phyloP scores from a whole-genome alignment of 2,113 vertebrate species.

The Ramphastos sulfuratus region DNA sequence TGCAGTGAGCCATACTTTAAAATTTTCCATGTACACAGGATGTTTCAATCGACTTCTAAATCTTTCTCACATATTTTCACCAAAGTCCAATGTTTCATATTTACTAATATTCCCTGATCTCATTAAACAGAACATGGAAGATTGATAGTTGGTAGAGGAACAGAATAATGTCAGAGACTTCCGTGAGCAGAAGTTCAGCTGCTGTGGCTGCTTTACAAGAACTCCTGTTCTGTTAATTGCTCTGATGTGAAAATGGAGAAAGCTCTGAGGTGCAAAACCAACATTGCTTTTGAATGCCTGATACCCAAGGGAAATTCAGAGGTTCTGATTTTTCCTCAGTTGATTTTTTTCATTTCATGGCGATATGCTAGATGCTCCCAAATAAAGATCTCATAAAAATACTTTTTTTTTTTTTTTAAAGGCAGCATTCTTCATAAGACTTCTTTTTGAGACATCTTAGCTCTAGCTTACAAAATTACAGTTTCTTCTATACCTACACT shows the following conservation, averaged over 20 bases:
- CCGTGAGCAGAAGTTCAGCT: background rate
- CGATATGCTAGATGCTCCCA: background rate
- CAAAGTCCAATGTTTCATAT: conserved; percentile 39
- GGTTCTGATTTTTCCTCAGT: background rate
- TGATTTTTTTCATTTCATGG: conserved; percentile 43
- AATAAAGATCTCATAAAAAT: conserved; percentile 1
- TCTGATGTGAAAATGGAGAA: conserved; percentile 38
- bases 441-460: background rate
- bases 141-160: background rate
- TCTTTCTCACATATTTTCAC: conserved; percentile 41
- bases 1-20: conserved; percentile 67
- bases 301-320: conserved; percentile 30
- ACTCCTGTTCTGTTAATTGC: background rate
- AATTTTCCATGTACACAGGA: conserved; percentile 33
- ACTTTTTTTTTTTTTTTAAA: conserved; percentile 24
- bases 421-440: background rate
- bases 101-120: conserved; percentile 68
- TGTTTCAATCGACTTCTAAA: conserved; percentile 23
- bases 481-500: background rate
- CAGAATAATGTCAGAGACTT: background rate
- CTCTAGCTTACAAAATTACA: background rate
- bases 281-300: background rate
- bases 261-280: background rate
- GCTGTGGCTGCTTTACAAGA: conserved; percentile 1
- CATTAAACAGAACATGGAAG: conserved; percentile 45